These are phyloP conservation scores for Typhlichthys eigenmanni DNA, from an alignment of 2,797 vertebrate species.

Conservation along the genomic window DNA sequence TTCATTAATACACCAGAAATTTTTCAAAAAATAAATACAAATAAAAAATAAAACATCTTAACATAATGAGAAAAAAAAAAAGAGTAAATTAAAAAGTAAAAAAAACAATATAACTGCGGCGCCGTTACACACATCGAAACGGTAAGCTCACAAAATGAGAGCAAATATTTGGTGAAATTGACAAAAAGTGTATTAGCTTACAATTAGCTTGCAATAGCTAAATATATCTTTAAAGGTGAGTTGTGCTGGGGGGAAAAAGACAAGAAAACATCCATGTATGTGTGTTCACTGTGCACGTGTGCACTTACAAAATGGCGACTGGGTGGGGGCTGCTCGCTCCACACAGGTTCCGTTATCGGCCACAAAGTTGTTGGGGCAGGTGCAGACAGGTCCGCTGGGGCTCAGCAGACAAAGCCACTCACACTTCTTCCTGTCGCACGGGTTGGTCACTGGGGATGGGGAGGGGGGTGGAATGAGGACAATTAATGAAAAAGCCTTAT, in stretches of 20 bases:
- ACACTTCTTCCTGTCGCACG: constrained; percentile 96
- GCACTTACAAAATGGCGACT: constrained; percentile 82
- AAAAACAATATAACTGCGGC: background rate
- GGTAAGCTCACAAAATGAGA: too few species aligned
- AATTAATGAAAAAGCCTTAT: background rate
- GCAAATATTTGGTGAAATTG: too few species aligned
- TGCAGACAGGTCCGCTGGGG: constrained; percentile 92
- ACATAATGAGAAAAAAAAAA: background rate
- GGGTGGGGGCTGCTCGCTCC: constrained; percentile 79
- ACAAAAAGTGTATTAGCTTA: too few species aligned
- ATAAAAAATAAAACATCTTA: background rate
- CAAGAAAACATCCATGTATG: background rate
- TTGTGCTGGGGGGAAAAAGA: background rate
- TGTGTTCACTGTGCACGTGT: background rate
- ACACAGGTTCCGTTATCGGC: constrained; percentile 92
- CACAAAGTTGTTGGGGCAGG: constrained; percentile 90
- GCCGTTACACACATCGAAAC: too few species aligned
- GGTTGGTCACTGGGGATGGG: constrained; percentile 83
- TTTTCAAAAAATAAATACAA: background rate
- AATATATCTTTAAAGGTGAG: too few species aligned
- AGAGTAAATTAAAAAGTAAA: background rate
- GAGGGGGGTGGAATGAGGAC: constrained; percentile 6
- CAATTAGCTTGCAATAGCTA: too few species aligned
- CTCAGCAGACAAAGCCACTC: constrained; percentile 96
- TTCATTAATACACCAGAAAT: background rate